Base-by-base conservation (phyloP, 2,888 invertebrate species). In the Ellobium chinense region DNA sequence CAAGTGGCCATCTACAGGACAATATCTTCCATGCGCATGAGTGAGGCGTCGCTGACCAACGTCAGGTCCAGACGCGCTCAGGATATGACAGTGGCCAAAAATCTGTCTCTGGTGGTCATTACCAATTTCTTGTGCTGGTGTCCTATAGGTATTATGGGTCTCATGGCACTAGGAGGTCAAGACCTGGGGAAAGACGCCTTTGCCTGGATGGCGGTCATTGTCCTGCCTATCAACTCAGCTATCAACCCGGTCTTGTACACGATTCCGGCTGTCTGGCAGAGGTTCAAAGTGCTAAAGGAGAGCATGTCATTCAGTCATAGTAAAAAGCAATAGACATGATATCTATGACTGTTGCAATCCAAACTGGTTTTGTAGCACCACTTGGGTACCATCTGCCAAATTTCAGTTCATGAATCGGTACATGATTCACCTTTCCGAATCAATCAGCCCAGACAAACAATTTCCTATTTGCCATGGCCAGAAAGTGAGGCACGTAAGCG, bases 91-190 rank as follows among this genome's bases (percentile, higher is more conserved):
- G 87, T 90, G 5, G 90, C 89, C 3, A 84, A 87, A 37, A 89
- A 89, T 84, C 89, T 91, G 87, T 86, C 88, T 1, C 74, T 90
- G 9, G 87, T 91, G 24, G 88, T 89, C 1, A 34, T 88, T n/a
- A 89, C 89, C 5, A 89, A 91, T 80, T 89, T 89, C 56, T 80
- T 86, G 37, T 90, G 89, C 78, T 91, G 91, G 91, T 87, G 87
- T 83, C 91, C 91, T 14, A 65, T 81, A 27, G 78, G 82, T n/a
- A 27, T 65, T 34, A 72, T 75, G 75, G 81, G 81, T 9, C 37
- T 66, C 37, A 66, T 66, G 37, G 66, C 21, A 1, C 37, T 37
- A 14, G n/a, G 66, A 12, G 66, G 66, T 24, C 39, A 66, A 14
- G n/a, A 7, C 9, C 37, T 66, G n/a, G 66, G 37, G 27, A 2